These are phyloP conservation scores for Siphlonurus alternatus DNA, from an alignment of 2,888 invertebrate species.

Conservation along the genomic window DNA sequence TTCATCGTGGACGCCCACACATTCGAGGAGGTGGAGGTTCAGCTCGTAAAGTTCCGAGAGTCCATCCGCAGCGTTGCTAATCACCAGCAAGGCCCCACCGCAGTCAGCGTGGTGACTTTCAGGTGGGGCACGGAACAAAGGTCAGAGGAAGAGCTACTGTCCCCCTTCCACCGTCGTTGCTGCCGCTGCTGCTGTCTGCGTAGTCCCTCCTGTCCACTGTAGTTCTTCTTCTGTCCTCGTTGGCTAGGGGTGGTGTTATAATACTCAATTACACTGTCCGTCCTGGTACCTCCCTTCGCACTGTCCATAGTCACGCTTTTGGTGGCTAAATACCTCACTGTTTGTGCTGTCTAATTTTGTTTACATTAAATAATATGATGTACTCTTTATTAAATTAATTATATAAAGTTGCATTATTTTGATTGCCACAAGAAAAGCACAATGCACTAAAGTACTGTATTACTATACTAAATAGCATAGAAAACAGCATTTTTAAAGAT, in stretches of 20 bases:
- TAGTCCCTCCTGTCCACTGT: background rate
- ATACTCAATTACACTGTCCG: background rate
- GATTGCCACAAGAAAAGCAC: too few species aligned
- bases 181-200: background rate
- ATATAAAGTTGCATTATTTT: too few species aligned
- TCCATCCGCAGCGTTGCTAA: background rate
- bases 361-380: too few species aligned
- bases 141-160: conserved; percentile 23
- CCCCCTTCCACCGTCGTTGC: background rate
- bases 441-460: too few species aligned
- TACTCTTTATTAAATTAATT: too few species aligned
- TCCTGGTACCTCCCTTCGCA: too few species aligned
- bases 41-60: conserved; percentile 59
- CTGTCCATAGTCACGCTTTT: background rate
- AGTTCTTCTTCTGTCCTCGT: background rate
- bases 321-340: background rate
- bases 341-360: background rate
- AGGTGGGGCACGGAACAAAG: conserved; percentile 61
- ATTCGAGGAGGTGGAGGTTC: conserved; percentile 67
- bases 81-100: conserved; percentile 5
- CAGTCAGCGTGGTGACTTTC: conserved; percentile 77
- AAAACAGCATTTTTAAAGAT: too few species aligned
- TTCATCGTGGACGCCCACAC: conserved; percentile 80
- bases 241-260: background rate
- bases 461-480: too few species aligned